Percentiles rank a stretch among this genome's conserved stretches.
These are phyloP conservation scores for Brachionichthys hirsutus DNA, from an alignment of 2,113 vertebrate species.

Conservation along the genomic window DNA sequence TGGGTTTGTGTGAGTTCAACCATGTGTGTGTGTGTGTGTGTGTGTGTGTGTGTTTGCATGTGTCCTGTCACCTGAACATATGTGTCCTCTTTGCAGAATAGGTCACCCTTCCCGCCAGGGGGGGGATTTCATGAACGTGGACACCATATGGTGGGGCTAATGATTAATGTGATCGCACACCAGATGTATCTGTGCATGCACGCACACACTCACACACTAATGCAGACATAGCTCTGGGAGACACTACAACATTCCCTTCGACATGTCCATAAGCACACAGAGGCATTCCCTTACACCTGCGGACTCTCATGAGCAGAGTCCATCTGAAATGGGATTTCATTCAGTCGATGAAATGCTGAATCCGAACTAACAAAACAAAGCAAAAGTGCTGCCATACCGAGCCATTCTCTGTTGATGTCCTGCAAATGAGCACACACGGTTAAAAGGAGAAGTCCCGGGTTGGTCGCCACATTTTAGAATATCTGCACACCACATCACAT, in stretches of 20 bases:
- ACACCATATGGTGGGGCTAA: slow-evolving; percentile 60
- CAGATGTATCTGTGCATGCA: slow-evolving; percentile 14
- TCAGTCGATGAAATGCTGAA: slow-evolving; percentile 22
- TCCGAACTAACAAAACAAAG: slow-evolving; percentile 13
- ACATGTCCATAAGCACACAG: slow-evolving; percentile 7
- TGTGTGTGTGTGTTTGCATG: background rate
- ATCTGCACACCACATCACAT: slow-evolving; percentile 5
- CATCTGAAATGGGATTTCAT: slow-evolving; percentile 5
- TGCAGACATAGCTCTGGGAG: no score
- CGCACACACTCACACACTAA: slow-evolving; percentile 10
- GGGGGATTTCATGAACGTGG: slow-evolving; percentile 46
- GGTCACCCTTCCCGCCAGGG: slow-evolving; percentile 14
- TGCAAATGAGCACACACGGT: background rate
- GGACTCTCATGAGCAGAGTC: slow-evolving; percentile 1
- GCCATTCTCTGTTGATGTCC: background rate
- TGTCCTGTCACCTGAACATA: background rate
- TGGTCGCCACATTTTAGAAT: slow-evolving; percentile 16
- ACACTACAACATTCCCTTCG: no score
- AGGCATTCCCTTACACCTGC: slow-evolving; percentile 1
- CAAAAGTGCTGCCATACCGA: slow-evolving; percentile 1
- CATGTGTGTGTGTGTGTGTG: slow-evolving; percentile 21
- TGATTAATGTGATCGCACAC: slow-evolving; percentile 58
- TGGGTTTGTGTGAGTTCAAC: slow-evolving; percentile 7
- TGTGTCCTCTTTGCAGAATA: slow-evolving; percentile 12
- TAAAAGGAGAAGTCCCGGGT: background rate